These are phyloP conservation scores for Megaleporinus macrocephalus DNA, from an alignment of 2,113 vertebrate species.

Conservation along the genomic window DNA sequence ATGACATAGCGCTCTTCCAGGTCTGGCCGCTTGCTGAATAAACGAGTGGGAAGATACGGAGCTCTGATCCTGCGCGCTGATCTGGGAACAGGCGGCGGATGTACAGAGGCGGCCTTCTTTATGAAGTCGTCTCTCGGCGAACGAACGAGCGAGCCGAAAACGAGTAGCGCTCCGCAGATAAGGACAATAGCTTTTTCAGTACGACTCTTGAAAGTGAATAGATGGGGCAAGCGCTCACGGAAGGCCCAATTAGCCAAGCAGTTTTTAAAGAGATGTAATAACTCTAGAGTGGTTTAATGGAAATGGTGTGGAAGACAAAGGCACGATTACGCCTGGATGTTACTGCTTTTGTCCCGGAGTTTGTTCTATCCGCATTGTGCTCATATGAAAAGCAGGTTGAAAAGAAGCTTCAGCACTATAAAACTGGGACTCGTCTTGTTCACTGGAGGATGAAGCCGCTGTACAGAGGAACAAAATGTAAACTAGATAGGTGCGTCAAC, in stretches of 20 bases:
- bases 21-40: neutral
- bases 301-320: neutral
- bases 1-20: neutral
- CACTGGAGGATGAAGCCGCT: too few relatives aligned
- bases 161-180: neutral
- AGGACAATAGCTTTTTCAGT: neutral
- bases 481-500: too few relatives aligned
- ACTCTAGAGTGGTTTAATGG: constrained; percentile 8
- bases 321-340: neutral
- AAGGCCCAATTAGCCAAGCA: neutral
- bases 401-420: too few relatives aligned
- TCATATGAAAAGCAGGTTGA: neutral
- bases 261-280: neutral
- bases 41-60: neutral
- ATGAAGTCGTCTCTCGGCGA: neutral
- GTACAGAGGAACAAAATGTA: too few relatives aligned
- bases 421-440: too few relatives aligned
- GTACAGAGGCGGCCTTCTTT: neutral
- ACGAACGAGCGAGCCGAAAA: neutral
- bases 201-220: neutral
- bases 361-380: neutral
- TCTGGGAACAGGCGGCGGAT: neutral
- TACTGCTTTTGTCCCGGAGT: neutral
- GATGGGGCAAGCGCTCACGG: neutral
- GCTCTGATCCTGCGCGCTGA: neutral